A percentile compares a stretch with the other conserved stretches of the same genome.
Evolutionary conservation across 37 sponge, comb jelly and placozoan genomes (phyloP).

Genomic region (Amphimedon queenslandica): DNA sequence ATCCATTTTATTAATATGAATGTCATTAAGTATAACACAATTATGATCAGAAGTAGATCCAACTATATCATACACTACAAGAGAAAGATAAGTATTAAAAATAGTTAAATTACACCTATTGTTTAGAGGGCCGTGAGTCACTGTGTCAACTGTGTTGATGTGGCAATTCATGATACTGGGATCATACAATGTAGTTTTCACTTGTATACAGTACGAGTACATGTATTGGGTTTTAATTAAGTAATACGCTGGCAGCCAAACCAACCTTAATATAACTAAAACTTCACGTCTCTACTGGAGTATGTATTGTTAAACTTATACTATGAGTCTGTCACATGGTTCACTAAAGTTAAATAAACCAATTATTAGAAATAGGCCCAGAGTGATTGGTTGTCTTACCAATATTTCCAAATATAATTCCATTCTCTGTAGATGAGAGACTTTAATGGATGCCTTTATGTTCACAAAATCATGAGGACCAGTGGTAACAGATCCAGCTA

Average conservation of each 20-base stretch:
- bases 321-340: too few species aligned
- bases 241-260: too few species aligned
- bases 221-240: too few species aligned
- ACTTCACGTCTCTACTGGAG: too few species aligned
- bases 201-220: too few species aligned
- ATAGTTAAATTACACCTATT: neutral
- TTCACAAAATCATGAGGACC: slow-evolving; percentile 95
- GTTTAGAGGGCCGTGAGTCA: neutral
- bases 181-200: too few species aligned
- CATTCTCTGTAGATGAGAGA: slow-evolving; percentile 99
- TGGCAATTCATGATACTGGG: too few species aligned
- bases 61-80: slow-evolving; percentile 92
- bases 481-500: slow-evolving; percentile 65
- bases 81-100: neutral
- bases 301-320: neutral
- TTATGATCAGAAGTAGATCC: slow-evolving; percentile 88
- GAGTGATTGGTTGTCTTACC: too few species aligned
- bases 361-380: too few species aligned
- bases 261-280: too few species aligned
- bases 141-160: neutral
- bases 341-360: too few species aligned
- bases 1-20: slow-evolving; percentile 99
- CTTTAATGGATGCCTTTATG: slow-evolving; percentile 94
- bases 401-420: slow-evolving; percentile 99
- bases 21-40: slow-evolving; percentile 97